phyloP scores from a whole-genome alignment of 2,888 invertebrate genomes.

The Himalopsyche kuldschensis region DNA sequence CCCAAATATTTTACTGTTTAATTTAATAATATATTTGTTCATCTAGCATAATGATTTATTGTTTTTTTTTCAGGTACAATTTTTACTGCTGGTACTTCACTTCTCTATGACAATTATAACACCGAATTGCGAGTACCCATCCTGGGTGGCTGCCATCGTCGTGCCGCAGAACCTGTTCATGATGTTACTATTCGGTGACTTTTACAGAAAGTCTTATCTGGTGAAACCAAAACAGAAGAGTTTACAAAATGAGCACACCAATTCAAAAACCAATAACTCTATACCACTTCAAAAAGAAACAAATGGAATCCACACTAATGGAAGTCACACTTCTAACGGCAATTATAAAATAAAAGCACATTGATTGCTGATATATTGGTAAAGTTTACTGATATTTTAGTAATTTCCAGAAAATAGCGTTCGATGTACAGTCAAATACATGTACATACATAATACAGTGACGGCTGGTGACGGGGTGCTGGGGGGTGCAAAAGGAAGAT shows the following conservation, averaged over 20 bases:
- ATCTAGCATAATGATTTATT: neutral
- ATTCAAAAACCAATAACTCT: neutral
- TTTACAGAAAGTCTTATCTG: slow-evolving; percentile 67
- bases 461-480: too few species aligned
- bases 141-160: slow-evolving; percentile 57
- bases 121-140: slow-evolving; percentile 63
- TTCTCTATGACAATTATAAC: slow-evolving; percentile 52
- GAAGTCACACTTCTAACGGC: neutral
- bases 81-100: slow-evolving; percentile 62
- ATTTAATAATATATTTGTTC: too few species aligned
- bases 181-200: slow-evolving; percentile 66
- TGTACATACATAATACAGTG: too few species aligned
- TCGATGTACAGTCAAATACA: too few species aligned
- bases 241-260: neutral
- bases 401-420: too few species aligned
- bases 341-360: neutral
- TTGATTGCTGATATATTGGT: neutral
- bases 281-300: neutral
- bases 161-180: slow-evolving; percentile 69
- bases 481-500: too few species aligned
- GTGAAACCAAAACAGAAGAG: slow-evolving; percentile 43
- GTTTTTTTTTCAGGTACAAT: slow-evolving; percentile 60
- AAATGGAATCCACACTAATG: neutral
- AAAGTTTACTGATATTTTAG: too few species aligned
- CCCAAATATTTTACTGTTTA: too few species aligned